Conservation (phyloP, 1,140 invertebrate species). For the Megalopta genalis region DNA sequence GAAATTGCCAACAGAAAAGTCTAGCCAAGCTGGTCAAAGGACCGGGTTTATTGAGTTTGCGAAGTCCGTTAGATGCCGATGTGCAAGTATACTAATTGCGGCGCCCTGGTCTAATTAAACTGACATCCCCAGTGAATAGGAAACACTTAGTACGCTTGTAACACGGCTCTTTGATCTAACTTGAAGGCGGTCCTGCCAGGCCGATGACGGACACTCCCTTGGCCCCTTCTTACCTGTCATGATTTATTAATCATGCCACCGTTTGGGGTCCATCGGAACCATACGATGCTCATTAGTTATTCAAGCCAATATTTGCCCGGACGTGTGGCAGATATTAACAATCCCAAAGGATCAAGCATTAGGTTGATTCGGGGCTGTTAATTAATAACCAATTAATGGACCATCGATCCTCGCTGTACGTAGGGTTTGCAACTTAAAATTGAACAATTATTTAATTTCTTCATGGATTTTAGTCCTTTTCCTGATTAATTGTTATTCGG, state of each 20-base stretch:
- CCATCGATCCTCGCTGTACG: no score
- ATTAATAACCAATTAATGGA: no score
- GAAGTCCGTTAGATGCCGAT: constrained; percentile 3
- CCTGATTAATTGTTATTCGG: background rate
- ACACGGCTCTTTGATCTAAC: constrained; percentile 48
- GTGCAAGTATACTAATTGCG: constrained; percentile 5
- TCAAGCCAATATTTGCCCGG: no score
- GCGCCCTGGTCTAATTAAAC: constrained; percentile 49
- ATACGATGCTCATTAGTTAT: no score
- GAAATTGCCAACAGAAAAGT: background rate
- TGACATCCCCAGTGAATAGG: background rate
- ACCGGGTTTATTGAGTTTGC: constrained; percentile 41
- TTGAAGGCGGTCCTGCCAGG: background rate
- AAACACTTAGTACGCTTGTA: constrained; percentile 30
- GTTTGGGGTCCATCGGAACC: no score
- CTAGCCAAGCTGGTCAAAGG: constrained; percentile 8
- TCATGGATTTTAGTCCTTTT: no score
- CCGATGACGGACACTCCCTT: background rate
- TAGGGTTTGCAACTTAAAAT: no score
- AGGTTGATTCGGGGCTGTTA: no score
- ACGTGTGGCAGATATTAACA: no score
- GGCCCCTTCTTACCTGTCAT: background rate
- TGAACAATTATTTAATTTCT: no score
- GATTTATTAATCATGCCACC: background rate
- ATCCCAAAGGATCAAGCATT: no score